Base-by-base conservation (phyloP, 2,888 invertebrate species). In the Brachyptera putata region DNA sequence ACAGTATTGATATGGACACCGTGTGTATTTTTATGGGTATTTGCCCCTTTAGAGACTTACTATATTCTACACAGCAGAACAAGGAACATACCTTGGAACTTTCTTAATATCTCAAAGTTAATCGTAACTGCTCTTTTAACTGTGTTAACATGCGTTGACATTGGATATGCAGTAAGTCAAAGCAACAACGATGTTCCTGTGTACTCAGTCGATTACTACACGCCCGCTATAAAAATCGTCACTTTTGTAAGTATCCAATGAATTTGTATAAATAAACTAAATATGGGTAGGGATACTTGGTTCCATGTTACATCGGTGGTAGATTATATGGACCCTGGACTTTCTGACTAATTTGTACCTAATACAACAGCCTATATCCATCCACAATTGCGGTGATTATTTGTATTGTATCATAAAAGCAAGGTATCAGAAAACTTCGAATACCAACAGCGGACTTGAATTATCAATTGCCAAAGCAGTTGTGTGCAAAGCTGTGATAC, bases 1-100 rank as follows among this genome's bases (percentile, higher is more conserved):
- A 95, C 96, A 0, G 86, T 90, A 1, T 76, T 97, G 25, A 80
- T 93, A 55, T 98, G 96, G 95, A 76, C 84, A 34, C 96, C 97
- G 0, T 92, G 93, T 74, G 79, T 82, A 56, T 91, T 91, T 73
- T 77, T 95, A 14, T 94, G 92, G 91, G 67, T 84, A 1, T 84
- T 89, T 68, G 79, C 87, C 3, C 76, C 85, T 36, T 76, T 93
- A 65, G 92, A 93, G 70, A 78, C 84, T 63, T 88, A 82, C 72
- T 90, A 91, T 70, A 82, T 91, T 66, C 72, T 85, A 66, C 82
- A 82, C 69, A 91, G 91, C 74, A 87, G 86, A 76, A 84, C 84
- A 71, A 82, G 80, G 72, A 83, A 89, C 73, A 84, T 92, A 75
- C 91, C 91, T 67, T 75, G 72, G 69, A 75, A 75, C 50, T 89